These are phyloP conservation scores for Lithobates pipiens DNA, from an alignment of 2,797 vertebrate species.

Conservation along the genomic window DNA sequence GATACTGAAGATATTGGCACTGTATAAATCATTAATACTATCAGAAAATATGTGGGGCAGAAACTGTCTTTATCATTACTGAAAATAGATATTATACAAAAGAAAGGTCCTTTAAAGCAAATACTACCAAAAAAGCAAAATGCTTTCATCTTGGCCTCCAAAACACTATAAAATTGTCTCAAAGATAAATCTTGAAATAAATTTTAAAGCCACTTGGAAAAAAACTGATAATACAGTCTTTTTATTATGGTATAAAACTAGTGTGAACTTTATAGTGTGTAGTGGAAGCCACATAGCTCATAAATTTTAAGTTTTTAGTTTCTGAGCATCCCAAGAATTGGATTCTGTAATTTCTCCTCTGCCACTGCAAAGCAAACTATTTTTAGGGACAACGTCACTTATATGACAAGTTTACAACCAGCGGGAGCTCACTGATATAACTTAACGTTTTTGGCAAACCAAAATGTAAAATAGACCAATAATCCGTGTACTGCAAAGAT, in stretches of 20 bases:
- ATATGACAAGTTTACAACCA: not conserved
- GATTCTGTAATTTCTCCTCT: slow-evolving; percentile 16
- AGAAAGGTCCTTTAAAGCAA: slow-evolving; percentile 47
- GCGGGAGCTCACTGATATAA: not conserved
- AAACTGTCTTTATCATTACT: not conserved
- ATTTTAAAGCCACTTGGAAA: slow-evolving; percentile 56
- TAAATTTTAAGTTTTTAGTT: slow-evolving; percentile 60
- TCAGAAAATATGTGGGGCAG: not conserved
- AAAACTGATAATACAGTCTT: slow-evolving; percentile 59
- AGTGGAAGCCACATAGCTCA: slow-evolving; percentile 57
- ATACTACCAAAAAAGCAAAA: slow-evolving; percentile 34
- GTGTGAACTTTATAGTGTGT: slow-evolving; percentile 55
- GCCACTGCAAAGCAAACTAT: slow-evolving; percentile 17
- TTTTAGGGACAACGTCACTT: slow-evolving; percentile 5
- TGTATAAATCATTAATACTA: too few species aligned
- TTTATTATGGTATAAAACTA: slow-evolving; percentile 57
- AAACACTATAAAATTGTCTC: slow-evolving; percentile 58
- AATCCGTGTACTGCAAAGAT: not conserved
- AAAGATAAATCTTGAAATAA: slow-evolving; percentile 57
- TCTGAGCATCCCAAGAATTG: slow-evolving; percentile 43
- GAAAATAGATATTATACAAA: slow-evolving; percentile 21
- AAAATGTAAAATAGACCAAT: not conserved
- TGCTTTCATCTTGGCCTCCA: slow-evolving; percentile 51
- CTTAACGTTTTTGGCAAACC: not conserved
- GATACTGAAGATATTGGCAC: too few species aligned